A percentile compares a stretch with the other conserved stretches of the same genome.
These are phyloP conservation scores for Hololepta plana DNA, from an alignment of 2,888 invertebrate species.

Conservation along the genomic window DNA sequence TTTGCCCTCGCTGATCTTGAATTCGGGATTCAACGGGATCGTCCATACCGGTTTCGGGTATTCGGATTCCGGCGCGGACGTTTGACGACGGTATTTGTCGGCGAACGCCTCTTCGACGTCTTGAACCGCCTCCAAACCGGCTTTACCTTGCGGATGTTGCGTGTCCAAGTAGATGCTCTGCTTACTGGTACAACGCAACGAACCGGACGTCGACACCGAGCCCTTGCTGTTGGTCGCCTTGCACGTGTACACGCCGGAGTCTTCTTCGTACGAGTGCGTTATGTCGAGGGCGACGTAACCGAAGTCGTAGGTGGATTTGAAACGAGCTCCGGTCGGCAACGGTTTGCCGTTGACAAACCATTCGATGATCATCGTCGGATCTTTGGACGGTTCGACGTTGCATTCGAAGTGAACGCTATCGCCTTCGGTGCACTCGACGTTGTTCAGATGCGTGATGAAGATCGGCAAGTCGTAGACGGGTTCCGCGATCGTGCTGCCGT, in stretches of 20 bases:
- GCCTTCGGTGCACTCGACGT: slow-evolving; percentile 74
- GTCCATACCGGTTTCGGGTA: slow-evolving; percentile 78
- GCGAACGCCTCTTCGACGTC: slow-evolving; percentile 73
- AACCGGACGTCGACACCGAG: slow-evolving; percentile 77
- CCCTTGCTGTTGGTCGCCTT: slow-evolving; percentile 80
- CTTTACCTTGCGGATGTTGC: slow-evolving; percentile 87
- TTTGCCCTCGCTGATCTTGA: slow-evolving; percentile 64
- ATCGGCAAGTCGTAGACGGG: slow-evolving; percentile 69
- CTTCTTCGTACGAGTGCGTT: slow-evolving; percentile 72
- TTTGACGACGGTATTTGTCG: slow-evolving; percentile 48
- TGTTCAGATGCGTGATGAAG: slow-evolving; percentile 80
- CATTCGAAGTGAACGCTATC: slow-evolving; percentile 83
- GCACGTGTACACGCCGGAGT: slow-evolving; percentile 82
- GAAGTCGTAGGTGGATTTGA: slow-evolving; percentile 87
- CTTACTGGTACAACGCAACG: slow-evolving; percentile 66
- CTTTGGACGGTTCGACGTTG: slow-evolving; percentile 79
- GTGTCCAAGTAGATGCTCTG: slow-evolving; percentile 71
- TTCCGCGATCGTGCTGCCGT: slow-evolving; percentile 50
- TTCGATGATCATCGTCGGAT: slow-evolving; percentile 78
- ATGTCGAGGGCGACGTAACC: slow-evolving; percentile 88
- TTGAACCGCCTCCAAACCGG: slow-evolving; percentile 75
- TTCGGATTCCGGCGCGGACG: slow-evolving; percentile 52
- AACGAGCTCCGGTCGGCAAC: slow-evolving; percentile 73
- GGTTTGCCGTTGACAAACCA: slow-evolving; percentile 93
- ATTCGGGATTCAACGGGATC: slow-evolving; percentile 62